Percentiles rank a stretch among this genome's conserved stretches.
phyloP scores from a whole-genome alignment of 1,140 invertebrate species.

The Apis dorsata region DNA sequence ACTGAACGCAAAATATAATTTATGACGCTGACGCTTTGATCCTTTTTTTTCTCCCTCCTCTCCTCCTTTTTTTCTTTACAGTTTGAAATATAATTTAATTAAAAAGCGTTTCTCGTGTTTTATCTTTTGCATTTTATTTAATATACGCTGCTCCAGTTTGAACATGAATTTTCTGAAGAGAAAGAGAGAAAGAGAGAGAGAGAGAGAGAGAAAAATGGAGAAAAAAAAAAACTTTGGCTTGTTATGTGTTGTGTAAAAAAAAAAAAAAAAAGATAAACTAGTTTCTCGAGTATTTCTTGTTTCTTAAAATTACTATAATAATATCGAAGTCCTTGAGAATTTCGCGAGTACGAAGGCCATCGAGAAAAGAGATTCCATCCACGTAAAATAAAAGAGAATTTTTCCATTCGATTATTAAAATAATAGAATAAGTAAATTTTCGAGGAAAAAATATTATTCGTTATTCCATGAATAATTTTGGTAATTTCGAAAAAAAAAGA shows the following conservation, averaged over 20 bases:
- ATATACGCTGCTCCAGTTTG: background rate
- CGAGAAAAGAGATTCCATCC: background rate
- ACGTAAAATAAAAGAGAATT: background rate
- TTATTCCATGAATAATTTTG: too few relatives aligned
- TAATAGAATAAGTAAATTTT: too few relatives aligned
- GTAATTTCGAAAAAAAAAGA: background rate
- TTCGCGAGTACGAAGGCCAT: background rate
- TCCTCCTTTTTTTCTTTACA: background rate
- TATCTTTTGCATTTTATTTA: background rate
- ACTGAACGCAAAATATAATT: constrained; percentile 9
- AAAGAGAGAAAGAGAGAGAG: background rate
- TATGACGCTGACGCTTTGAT: background rate
- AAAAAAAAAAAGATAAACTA: background rate
- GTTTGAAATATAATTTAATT: constrained; percentile 24
- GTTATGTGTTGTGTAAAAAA: too few relatives aligned
- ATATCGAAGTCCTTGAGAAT: background rate
- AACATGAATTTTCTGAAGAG: background rate
- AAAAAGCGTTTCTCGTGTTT: background rate
- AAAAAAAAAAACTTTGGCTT: too few relatives aligned
- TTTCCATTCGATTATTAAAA: constrained; percentile 1
- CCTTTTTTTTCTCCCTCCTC: background rate
- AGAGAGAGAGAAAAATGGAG: background rate
- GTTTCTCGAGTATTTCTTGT: background rate
- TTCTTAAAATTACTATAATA: constrained; percentile 8
- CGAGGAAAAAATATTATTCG: too few relatives aligned